Base-by-base conservation (phyloP, 2,888 invertebrate species). In the Agapostemon virescens region DNA sequence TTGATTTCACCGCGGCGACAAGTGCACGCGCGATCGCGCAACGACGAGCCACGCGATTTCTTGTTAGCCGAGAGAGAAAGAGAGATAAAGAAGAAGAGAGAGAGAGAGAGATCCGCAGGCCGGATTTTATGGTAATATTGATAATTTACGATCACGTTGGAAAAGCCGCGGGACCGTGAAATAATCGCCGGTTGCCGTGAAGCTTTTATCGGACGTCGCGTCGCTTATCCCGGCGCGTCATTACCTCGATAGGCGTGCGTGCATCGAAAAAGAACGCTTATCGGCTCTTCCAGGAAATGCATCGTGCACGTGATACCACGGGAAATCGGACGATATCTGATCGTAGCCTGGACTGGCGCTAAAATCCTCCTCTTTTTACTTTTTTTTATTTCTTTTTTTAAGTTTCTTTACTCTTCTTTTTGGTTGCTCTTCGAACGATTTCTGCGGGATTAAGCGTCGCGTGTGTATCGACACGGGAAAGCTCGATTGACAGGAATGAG, bases 221-320 rank as follows among this genome's bases (percentile, higher is more conserved):
- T 82, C 77, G 76, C 72, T 78, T 81, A 86, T 87, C 81, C 79
- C 40, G 66, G 63, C 69, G 81, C 82, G 84, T 84, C 85, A 80
- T 82, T 85, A 82, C 82, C 58, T 67, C 69, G 81, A 83, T 85
- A 86, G 70, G 36, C 33, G 71, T 45, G 68, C 73, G 71, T 68
- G 73, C 76, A 71, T 58, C 61, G 76, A 76, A 52, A 75, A 76
- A 75, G 67, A 79, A 74, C 66, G 72, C 81, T 86, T 86, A 86
- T 86, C 86, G 71, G 23, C 30, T 55, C 77, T 81, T 72, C 84
- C 78, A 73, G 85, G 86, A 85, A 85, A 80, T 81, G 80, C 81
- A 78, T 17, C 67, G 63, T 67, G 74, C 77, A 36, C 64, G 69
- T 64, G 76, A 79, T 76, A 71, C 20, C 67, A 36, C 67, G 77